phyloP scores from a whole-genome alignment of 2,113 vertebrate species.

The Tonatia bakeri region DNA sequence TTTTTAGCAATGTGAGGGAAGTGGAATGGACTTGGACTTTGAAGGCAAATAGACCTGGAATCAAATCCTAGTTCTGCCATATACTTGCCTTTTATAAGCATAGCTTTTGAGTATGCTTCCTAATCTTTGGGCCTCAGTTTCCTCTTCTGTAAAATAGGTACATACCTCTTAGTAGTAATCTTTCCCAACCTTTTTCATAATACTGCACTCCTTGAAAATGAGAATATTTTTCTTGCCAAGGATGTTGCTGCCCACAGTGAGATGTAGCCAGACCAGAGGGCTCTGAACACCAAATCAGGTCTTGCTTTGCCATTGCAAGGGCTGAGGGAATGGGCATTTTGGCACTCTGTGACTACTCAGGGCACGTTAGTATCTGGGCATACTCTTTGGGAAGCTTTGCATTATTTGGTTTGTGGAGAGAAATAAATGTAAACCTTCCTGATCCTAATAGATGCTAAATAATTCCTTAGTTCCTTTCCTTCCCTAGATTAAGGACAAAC shows the following conservation, averaged over 20 bases:
- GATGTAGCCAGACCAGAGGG: neutral
- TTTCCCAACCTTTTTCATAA: neutral
- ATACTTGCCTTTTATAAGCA: neutral
- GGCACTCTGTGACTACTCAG: neutral
- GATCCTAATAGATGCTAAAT: neutral
- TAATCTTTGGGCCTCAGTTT: neutral
- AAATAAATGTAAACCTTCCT: neutral
- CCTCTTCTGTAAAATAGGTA: neutral
- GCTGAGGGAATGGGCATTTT: neutral
- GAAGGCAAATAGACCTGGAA: neutral
- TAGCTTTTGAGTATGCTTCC: neutral
- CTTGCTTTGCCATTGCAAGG: neutral
- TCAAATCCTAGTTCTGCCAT: neutral
- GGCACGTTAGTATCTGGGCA: neutral
- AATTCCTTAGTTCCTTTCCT: neutral
- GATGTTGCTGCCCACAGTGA: neutral
- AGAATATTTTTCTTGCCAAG: neutral
- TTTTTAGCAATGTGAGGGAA: neutral
- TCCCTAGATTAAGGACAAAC: neutral
- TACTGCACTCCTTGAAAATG: neutral
- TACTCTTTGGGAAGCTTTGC: neutral
- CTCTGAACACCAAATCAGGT: neutral
- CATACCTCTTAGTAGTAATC: neutral
- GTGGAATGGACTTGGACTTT: slow-evolving; percentile 30
- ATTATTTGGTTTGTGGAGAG: neutral